Percentiles rank a stretch among this genome's conserved stretches.
Evolutionary conservation across 2,888 invertebrate genomes (phyloP).

Genomic region (Nematopogon swammerdamellus): DNA sequence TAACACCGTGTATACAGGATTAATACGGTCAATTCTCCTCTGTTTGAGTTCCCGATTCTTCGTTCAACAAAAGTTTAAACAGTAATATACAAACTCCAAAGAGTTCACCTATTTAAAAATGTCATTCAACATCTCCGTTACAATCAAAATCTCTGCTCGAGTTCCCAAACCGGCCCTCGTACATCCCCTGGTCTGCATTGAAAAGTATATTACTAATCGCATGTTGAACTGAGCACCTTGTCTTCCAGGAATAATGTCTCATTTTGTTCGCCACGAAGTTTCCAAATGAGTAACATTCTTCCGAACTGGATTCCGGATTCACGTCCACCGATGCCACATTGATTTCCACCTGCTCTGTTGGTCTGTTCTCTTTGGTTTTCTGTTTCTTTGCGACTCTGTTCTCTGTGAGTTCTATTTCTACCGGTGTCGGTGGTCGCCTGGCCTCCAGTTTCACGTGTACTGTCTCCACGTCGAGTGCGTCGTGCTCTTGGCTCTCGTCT

Average conservation of each 20-base stretch:
- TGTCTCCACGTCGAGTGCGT: background rate
- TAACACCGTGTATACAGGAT: too few species aligned
- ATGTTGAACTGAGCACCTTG: slow-evolving; percentile 23
- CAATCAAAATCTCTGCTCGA: too few species aligned
- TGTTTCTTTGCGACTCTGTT: background rate
- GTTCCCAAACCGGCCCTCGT: slow-evolving; percentile 9
- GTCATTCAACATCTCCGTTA: too few species aligned
- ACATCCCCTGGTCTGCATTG: slow-evolving; percentile 22
- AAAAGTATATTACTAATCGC: slow-evolving; percentile 27
- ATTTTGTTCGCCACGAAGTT: slow-evolving; percentile 25
- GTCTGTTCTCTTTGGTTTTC: background rate
- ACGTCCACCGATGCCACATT: background rate
- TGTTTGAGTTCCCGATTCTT: too few species aligned
- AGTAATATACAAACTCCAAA: too few species aligned
- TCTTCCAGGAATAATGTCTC: slow-evolving; percentile 21
- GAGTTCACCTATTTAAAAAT: too few species aligned
- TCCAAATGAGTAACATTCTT: slow-evolving; percentile 23
- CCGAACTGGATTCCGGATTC: slow-evolving; percentile 5
- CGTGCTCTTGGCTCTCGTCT: too few species aligned
- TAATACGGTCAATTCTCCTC: too few species aligned
- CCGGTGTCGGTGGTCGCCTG: background rate
- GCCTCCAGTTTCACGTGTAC: background rate
- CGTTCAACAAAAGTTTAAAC: too few species aligned
- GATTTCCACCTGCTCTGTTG: background rate
- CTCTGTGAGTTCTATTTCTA: background rate